A percentile compares a stretch with the other conserved stretches of the same genome.
phyloP scores from a whole-genome alignment of 2,797 vertebrate genomes.

The Microctenopoma stevenorrisi region DNA sequence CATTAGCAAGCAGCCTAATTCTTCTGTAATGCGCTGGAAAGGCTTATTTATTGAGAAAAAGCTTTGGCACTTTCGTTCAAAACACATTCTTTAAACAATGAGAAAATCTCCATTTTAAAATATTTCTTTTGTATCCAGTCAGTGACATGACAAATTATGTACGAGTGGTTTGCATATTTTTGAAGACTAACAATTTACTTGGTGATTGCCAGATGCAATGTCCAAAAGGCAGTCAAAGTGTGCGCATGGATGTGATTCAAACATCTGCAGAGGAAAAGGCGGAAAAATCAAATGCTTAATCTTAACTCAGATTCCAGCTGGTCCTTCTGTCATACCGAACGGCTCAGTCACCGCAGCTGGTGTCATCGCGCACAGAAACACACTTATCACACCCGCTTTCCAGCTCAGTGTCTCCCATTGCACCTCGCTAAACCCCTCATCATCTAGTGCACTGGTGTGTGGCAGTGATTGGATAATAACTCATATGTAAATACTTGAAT shows the following conservation, averaged over 20 bases:
- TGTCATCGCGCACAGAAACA: constrained; percentile 50
- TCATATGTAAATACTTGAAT: constrained; percentile 61
- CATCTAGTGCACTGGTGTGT: constrained; percentile 66
- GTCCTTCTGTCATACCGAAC: constrained; percentile 43
- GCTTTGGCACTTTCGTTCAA: constrained; percentile 1
- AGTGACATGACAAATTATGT: constrained; percentile 27
- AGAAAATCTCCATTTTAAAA: constrained; percentile 18
- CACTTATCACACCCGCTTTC: constrained; percentile 60
- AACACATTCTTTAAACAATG: constrained; percentile 20
- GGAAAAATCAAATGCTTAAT: constrained; percentile 40
- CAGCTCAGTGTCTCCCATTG: constrained; percentile 52
- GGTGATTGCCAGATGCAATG: constrained; percentile 24
- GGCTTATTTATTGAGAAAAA: constrained; percentile 14
- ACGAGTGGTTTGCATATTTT: constrained; percentile 18
- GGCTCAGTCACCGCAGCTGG: constrained; percentile 46
- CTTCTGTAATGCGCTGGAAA: constrained; percentile 2
- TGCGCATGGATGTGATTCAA: constrained; percentile 26
- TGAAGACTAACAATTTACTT: constrained; percentile 25
- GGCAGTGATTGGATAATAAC: constrained; percentile 68
- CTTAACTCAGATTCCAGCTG: constrained; percentile 52
- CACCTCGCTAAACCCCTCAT: constrained; percentile 58
- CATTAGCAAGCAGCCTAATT: constrained; percentile 28
- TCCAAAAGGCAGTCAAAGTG: constrained; percentile 25
- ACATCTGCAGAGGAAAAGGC: constrained; percentile 23
- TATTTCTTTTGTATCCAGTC: neutral